Evolutionary conservation across 2,797 vertebrate genomes (phyloP), one percentile per base, ranked within the genome.

Genomic region (Apogon talboti): DNA sequence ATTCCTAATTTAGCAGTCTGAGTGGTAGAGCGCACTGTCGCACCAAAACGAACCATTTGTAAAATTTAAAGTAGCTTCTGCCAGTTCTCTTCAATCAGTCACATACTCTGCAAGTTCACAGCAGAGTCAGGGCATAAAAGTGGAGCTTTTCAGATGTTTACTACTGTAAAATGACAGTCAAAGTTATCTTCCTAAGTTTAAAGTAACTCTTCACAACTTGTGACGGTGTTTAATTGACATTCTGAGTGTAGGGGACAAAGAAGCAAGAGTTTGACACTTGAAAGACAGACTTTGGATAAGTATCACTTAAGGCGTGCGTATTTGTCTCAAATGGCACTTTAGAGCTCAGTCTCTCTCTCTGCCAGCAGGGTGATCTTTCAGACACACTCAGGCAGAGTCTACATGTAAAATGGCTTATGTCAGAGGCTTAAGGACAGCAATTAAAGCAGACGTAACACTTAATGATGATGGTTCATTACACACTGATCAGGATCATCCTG

Each of bases 1-100:
- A 15, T 59, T 78, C 52, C 50, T 58, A 76, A 83, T 87, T 80
- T 78, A 85, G 76, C 71, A 37, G 66, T 50, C 52, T 13, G 30
- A 69, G 52, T 68, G 63, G 41, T 28, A 13, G 21, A 51, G 44
- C 9, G 41, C 33, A 37, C 55, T 43, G 52, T 35, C 15, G 70
- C 37, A 54, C 53, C 58, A 11, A 47, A 66, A 37, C 35, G 63
- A 71, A 56, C 57, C 19, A 48, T 81, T 83, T 76, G 28, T 61
- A 48, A 60, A 67, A 74, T 68, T 42, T 60, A 51, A 69, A 78
- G 60, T 55, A 58, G 71, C 54, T 74, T 35, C 50, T 48, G 50
- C 61, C 38, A 40, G 37, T 43, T 75, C 13, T 52, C 42, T 55
- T 74, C 37, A 49, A 33, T 62, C 16, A n/a, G 40, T 58, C 35